Percentiles rank a stretch among this genome's conserved stretches.
Evolutionary conservation across 2,888 invertebrate species (phyloP).

Genomic region (Dioctria linearis): DNA sequence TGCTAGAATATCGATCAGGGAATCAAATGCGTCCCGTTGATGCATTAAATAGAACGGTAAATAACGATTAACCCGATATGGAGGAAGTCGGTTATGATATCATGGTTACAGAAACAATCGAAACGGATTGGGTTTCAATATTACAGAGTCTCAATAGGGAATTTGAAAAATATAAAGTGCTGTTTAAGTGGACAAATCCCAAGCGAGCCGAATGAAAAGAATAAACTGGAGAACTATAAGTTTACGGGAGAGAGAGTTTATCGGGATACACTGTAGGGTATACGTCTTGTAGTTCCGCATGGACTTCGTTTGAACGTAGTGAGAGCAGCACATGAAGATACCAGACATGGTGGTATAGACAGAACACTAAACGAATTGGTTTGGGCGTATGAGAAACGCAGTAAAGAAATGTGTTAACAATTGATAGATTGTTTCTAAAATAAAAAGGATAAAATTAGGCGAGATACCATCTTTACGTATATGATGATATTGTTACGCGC

Average conservation of each 20-base stretch:
- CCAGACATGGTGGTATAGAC: constrained; percentile 6
- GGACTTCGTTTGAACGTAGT: constrained; percentile 15
- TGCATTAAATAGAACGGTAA: too few relatives aligned
- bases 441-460: constrained; percentile 50
- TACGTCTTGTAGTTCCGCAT: not conserved
- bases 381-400: constrained; percentile 64
- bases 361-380: constrained; percentile 62
- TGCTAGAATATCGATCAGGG: not conserved
- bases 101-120: not conserved
- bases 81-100: not conserved
- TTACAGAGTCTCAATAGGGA: not conserved
- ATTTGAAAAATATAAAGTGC: not conserved
- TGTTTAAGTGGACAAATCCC: not conserved
- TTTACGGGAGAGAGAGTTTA: not conserved
- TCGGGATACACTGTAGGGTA: not conserved
- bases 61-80: too few relatives aligned
- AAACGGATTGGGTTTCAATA: not conserved
- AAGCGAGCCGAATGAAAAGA: not conserved
- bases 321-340: constrained; percentile 20
- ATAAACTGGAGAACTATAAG: not conserved
- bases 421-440: constrained; percentile 56
- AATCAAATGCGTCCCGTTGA: too few relatives aligned
- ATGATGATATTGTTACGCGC: too few relatives aligned
- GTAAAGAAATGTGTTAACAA: constrained; percentile 55
- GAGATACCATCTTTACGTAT: constrained; percentile 13